Conservation (phyloP, 2,888 invertebrate species). For the Lithophane ornitopus region DNA sequence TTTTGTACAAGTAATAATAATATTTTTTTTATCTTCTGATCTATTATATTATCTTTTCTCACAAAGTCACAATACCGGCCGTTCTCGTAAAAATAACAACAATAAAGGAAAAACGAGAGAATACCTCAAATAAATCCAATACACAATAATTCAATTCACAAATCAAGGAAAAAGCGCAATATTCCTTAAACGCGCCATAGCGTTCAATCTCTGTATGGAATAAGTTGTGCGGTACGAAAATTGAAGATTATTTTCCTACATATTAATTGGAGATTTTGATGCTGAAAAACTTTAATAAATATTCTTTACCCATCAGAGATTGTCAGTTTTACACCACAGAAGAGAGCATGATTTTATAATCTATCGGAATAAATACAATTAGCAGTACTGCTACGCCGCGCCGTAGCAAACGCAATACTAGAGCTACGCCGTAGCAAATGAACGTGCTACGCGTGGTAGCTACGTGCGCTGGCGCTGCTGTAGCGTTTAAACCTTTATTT, state of each 20-base stretch:
- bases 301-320: not conserved
- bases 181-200: constrained; percentile 73
- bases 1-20: constrained; percentile 4
- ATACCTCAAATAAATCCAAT: constrained; percentile 73
- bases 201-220: constrained; percentile 67
- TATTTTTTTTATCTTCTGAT: constrained; percentile 23
- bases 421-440: constrained; percentile 21
- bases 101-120: constrained; percentile 67
- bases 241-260: constrained; percentile 22
- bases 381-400: constrained; percentile 13
- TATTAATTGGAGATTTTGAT: not conserved
- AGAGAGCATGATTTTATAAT: not conserved
- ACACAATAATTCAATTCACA: constrained; percentile 78
- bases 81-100: constrained; percentile 67
- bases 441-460: not conserved
- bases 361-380: not conserved
- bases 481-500: not conserved
- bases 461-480: not conserved
- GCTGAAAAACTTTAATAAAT: not conserved
- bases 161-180: constrained; percentile 75
- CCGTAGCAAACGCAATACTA: constrained; percentile 15
- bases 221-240: constrained; percentile 46
- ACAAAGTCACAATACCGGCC: constrained; percentile 53
- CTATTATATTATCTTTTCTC: constrained; percentile 26
- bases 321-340: not conserved